Base-by-base conservation (phyloP, 1,140 invertebrate genomes). In the Dinothrombium tinctorium region DNA sequence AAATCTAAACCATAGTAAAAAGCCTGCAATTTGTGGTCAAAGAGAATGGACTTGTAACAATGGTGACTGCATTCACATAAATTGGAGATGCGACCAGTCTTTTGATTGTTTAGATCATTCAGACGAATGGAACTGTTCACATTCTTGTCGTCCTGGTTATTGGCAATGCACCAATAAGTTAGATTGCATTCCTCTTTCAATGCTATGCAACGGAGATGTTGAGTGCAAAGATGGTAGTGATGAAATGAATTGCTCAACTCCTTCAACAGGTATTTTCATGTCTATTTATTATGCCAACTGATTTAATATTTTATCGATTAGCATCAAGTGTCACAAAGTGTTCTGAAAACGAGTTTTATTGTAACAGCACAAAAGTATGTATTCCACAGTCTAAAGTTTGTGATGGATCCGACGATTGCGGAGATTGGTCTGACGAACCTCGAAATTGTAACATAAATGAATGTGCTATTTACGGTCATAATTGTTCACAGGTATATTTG, bases 111-210 rank as follows among this genome's bases (percentile, higher is more conserved):
- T 24, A 2, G 57, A 58, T 40, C 23, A 39, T 17, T 51, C 52
- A 4, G 54, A 55, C 42, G 54, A 55, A 43, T 17, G 17, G 3
- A 46, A 56, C 40, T 52, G 50, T 31, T 44, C 42, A 14, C 22
- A 36, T 21, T 37, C 31, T 5, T 78, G 75, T 52, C 54, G 57
- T 3, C 65, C 68, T n/a, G n/a, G n/a, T n/a, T n/a, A n/a, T n/a
- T n/a, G n/a, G n/a, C n/a, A n/a, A n/a, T n/a, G n/a, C n/a, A n/a
- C n/a, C n/a, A n/a, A n/a, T n/a, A n/a, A n/a, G n/a, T n/a, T n/a
- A 9, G 43, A 44, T 2, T 80, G 77, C 46, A 68, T 80, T 15
- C 66, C 69, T 0, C 40, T 38, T 25, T 5, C 9, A 25, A 19
- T 12, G 2, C 7, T 9, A 25, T 38, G 37, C n/a, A 21, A 38